Evolutionary conservation across 2,888 invertebrate genomes (phyloP), one percentile per base, ranked within the genome.

Genomic region (Nycteola revayana): DNA sequence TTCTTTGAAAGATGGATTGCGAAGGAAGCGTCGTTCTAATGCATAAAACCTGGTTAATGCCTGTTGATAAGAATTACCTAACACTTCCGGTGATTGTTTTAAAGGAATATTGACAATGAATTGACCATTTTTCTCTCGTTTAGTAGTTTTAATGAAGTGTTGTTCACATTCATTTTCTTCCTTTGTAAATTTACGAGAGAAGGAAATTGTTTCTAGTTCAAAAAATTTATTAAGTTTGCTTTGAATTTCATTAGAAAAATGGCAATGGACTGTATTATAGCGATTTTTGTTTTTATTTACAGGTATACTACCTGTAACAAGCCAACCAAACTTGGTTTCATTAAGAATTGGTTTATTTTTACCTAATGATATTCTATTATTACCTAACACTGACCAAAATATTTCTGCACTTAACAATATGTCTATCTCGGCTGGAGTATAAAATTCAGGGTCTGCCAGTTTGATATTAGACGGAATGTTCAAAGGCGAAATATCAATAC

Each of bases 151-250:
- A 1, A 18, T 7, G 8, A 31, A 31, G 18, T 17, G 23, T n/a
- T 31, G 8, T 25, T 31, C 30, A 24, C 30, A 31, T 18, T 17
- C 25, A 1, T 1, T 17, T 10, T 31, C 30, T 9, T 31, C 30
- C 20, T 28, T 9, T 18, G 8, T 7, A 10, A 7, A 1, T 14
- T 22, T 4, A 23, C 4, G 3, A 7, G 2, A 7, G 3, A 5
- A 2, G 9, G 14, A 8, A 10, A 23, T n/a, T n/a, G 10, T 23
- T 4, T 29, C 29, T 10, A 29, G 8, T 10, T 28, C 20, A 9
- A 9, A 28, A n/a, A 28, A 28, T 9, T 7, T 2, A 17, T 9
- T 20, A 10, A 10, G 21, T 10, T 10, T 7, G 10, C n/a, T 5
- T 31, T 17, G 7, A 6, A 2, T 24, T 6, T 11, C 23, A 5